Evolutionary conservation across 2,113 vertebrate species (phyloP).

Genomic region (Corvus hawaiiensis): DNA sequence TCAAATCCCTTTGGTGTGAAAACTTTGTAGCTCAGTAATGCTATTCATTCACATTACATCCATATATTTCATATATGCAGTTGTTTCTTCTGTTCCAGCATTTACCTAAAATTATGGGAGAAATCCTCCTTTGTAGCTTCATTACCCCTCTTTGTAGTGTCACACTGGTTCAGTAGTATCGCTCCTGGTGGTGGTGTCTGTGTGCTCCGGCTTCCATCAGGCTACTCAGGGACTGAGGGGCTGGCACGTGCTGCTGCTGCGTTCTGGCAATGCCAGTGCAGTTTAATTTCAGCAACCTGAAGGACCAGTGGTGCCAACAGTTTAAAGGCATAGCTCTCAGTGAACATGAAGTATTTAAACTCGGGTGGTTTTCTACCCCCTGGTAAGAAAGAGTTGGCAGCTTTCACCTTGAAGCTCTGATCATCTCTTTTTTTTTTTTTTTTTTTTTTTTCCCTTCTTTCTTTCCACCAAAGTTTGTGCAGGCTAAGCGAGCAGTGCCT

Average conservation of each 20-base stretch:
- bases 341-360: slow-evolving; percentile 56
- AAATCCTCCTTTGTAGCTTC: background rate
- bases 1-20: background rate
- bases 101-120: background rate
- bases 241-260: background rate
- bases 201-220: rapidly evolving
- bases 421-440: background rate
- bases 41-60: background rate
- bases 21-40: background rate
- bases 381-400: slow-evolving; percentile 49
- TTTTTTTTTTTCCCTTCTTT: background rate
- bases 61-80: background rate
- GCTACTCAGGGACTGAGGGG: rapidly evolving
- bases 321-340: background rate
- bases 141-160: background rate
- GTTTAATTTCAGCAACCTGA: slow-evolving; percentile 61
- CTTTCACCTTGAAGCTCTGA: background rate
- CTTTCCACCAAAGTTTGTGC: background rate
- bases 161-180: rapidly evolving
- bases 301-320: slow-evolving; percentile 25
- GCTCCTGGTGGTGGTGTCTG: background rate
- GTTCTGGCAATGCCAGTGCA: slow-evolving; percentile 38
- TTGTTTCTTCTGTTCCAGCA: background rate
- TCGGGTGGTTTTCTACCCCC: slow-evolving; percentile 7
- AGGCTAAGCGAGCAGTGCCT: background rate